phyloP scores from a whole-genome alignment of 2,888 invertebrate genomes.

The Criorhina ranunculi region DNA sequence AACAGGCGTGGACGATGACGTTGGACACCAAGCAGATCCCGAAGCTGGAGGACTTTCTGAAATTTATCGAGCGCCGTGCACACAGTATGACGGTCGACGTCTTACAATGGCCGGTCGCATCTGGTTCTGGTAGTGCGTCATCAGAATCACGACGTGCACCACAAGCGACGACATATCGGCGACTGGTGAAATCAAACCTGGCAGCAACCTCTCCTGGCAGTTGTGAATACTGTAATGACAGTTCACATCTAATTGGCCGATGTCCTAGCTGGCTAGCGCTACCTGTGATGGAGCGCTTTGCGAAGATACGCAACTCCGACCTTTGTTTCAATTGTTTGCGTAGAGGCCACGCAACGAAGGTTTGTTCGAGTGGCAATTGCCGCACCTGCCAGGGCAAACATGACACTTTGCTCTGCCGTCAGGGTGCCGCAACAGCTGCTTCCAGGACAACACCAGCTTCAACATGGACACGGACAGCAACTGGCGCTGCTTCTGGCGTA shows the following conservation, averaged over 20 bases:
- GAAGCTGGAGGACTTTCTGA: constrained; percentile 19
- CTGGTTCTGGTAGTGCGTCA: no score
- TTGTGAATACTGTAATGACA: constrained; percentile 33
- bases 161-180: no score
- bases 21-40: constrained; percentile 32
- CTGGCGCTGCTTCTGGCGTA: no score
- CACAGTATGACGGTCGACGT: constrained; percentile 42
- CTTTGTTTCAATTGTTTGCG: constrained; percentile 19
- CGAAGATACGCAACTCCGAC: not conserved
- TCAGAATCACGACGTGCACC: not conserved
- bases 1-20: constrained; percentile 42
- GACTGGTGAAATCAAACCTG: constrained; percentile 22
- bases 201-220: constrained; percentile 27
- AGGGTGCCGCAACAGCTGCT: no score
- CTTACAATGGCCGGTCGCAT: constrained; percentile 9
- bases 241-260: constrained; percentile 9
- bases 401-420: no score
- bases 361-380: not conserved
- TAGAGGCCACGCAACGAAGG: constrained; percentile 4
- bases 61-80: constrained; percentile 37
- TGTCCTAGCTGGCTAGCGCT: constrained; percentile 18
- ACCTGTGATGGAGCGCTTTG: constrained; percentile 35
- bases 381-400: no score
- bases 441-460: constrained; percentile 5
- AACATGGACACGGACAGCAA: no score